phyloP scores from a whole-genome alignment of 2,888 invertebrate species.

The Dynastes maya region DNA sequence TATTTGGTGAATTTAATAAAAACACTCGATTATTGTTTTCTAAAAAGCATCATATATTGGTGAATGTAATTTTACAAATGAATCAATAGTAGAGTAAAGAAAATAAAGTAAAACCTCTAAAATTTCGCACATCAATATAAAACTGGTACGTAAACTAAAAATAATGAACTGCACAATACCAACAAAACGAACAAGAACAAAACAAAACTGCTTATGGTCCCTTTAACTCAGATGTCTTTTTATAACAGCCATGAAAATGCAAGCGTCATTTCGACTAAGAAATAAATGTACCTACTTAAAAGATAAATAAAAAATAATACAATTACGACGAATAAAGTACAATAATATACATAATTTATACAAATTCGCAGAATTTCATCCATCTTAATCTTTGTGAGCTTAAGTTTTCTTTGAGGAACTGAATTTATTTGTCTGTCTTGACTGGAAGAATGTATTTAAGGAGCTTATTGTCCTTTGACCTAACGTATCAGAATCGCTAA shows the following conservation, averaged over 20 bases:
- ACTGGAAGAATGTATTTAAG: slow-evolving; percentile 85
- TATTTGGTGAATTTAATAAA: no score
- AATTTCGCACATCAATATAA: slow-evolving; percentile 1
- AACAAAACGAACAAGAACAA: slow-evolving; percentile 30
- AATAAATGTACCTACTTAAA: slow-evolving; percentile 6
- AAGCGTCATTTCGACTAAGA: slow-evolving; percentile 71
- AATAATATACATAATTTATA: slow-evolving; percentile 41
- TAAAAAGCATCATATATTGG: slow-evolving; percentile 37
- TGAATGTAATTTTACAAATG: slow-evolving; percentile 35
- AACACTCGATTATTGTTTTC: slow-evolving; percentile 4
- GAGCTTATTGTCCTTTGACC: slow-evolving; percentile 87
- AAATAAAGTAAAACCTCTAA: slow-evolving; percentile 6
- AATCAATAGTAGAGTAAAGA: slow-evolving; percentile 5
- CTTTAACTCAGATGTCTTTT: slow-evolving; percentile 54
- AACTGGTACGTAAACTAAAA: slow-evolving; percentile 24
- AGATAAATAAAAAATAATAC: slow-evolving; percentile 15
- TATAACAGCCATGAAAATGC: slow-evolving; percentile 62
- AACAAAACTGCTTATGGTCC: slow-evolving; percentile 40
- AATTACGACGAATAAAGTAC: slow-evolving; percentile 31
- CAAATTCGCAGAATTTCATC: slow-evolving; percentile 14
- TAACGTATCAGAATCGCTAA: slow-evolving; percentile 81
- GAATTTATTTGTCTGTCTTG: slow-evolving; percentile 64
- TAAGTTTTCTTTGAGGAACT: slow-evolving; percentile 40
- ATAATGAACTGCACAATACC: slow-evolving; percentile 20
- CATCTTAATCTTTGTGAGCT: not conserved